Percentiles rank a stretch among this genome's conserved stretches.
These are phyloP conservation scores for Dione vanillae DNA, from an alignment of 2,888 invertebrate genomes.

Conservation along the genomic window DNA sequence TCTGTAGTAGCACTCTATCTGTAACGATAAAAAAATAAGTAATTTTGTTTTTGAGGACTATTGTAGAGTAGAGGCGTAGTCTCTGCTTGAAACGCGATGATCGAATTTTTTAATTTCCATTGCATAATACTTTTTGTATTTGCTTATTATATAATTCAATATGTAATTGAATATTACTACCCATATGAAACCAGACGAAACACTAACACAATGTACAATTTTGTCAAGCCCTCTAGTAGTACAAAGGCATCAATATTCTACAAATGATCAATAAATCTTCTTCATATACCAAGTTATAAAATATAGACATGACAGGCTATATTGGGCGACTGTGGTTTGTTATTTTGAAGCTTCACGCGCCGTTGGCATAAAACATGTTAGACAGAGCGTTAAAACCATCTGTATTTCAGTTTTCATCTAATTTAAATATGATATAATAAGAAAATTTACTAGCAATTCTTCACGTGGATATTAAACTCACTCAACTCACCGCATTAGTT, in stretches of 20 bases:
- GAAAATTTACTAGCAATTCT: no score
- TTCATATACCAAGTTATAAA: constrained; percentile 39
- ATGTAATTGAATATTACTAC: neutral
- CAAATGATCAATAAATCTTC: constrained; percentile 43
- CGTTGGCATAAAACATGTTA: neutral
- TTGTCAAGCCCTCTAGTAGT: neutral
- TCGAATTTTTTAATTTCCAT: no score
- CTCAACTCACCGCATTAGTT: neutral
- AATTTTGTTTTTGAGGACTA: no score
- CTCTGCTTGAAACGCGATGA: no score
- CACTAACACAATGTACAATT: constrained; percentile 7
- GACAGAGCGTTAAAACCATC: no score
- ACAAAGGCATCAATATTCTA: constrained; percentile 14
- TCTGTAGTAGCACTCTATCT: no score
- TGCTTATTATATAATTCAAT: no score
- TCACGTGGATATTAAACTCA: neutral
- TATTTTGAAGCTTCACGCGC: constrained; percentile 44
- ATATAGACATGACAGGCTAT: constrained; percentile 41
- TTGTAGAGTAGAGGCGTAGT: no score
- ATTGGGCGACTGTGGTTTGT: constrained; percentile 56
- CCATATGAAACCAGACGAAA: neutral
- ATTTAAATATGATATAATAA: no score
- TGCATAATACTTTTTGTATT: no score
- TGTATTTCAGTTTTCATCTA: no score
- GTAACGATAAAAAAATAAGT: no score